Evolutionary conservation across 1,140 invertebrate species (phyloP), one percentile per base, ranked within the genome.

Genomic region (Pristionchus pacificus): DNA sequence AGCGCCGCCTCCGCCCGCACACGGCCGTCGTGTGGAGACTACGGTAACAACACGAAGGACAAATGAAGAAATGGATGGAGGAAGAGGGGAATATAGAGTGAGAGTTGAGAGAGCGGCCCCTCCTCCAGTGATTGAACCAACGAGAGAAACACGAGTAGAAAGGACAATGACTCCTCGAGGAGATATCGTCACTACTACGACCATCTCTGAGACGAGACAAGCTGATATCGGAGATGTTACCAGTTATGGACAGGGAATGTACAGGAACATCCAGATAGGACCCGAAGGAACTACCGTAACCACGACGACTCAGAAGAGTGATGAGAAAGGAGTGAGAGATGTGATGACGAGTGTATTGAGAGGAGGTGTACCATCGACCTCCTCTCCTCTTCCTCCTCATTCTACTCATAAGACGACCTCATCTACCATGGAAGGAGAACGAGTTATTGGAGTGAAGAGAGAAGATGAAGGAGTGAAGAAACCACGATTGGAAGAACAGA

Each of bases 401-500:
- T 10, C 19, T 19, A 49, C 38, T 19, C 6, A 19, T 6, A 49
- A 19, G 6, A 49, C 38, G 6, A 19, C 38, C 6, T 6, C 6
- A 10, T 19, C 6, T 10, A 19, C 38, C 38, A 6, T 6, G 6
- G 38, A 49, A 19, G 38, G 38, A 10, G 38, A 49, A 49, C 38
- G 19, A 6, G 19, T 49, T 6, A 19, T 49, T 49, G 19, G 6
- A 19, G 38, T 49, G 19, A 49, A 49, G 38, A 6, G 19, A 49
- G 38, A 49, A 6, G 38, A 49, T 19, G 38, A 19, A 49, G 38
- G 6, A 6, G 6, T 19, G 6, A 49, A 49, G 38, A 49, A 49
- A 49, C 38, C 38, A 19, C 6, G 38, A 49, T 33, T 59, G 66
- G 60, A 68, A 58, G 55, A 72, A 59, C 30, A 65, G 64, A 25